Percentiles rank a stretch among this genome's conserved stretches.
Conservation (phyloP, 2,113 vertebrate genomes). For the Machaerirhynchus nigripectus region DNA sequence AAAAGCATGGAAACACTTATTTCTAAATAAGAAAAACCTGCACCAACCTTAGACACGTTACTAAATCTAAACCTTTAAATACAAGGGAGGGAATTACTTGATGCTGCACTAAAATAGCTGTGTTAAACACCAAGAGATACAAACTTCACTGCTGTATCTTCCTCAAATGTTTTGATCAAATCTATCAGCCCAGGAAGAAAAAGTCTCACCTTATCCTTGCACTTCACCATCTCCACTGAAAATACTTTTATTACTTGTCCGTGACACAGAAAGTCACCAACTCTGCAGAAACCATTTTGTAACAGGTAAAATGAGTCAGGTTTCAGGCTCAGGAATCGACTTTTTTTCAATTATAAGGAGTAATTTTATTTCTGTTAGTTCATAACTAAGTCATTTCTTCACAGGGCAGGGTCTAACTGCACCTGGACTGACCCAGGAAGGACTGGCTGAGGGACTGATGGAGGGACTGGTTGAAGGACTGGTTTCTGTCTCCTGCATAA, state of each 20-base stretch:
- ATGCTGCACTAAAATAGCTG: slow-evolving; percentile 44
- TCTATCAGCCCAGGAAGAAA: not conserved
- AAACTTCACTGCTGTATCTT: not conserved
- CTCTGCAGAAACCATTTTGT: not conserved
- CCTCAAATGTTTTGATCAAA: slow-evolving; percentile 11
- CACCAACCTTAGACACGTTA: slow-evolving; percentile 51
- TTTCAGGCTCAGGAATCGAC: not conserved
- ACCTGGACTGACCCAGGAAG: not conserved
- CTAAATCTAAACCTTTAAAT: slow-evolving; percentile 67
- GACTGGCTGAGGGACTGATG: not conserved
- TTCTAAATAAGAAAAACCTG: slow-evolving; percentile 79
- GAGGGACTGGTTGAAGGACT: not conserved
- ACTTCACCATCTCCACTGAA: not conserved
- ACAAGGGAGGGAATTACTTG: slow-evolving; percentile 42
- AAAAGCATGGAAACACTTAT: slow-evolving; percentile 77
- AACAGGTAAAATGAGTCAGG: not conserved
- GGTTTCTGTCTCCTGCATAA: not conserved
- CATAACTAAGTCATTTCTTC: not conserved
- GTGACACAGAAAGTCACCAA: not conserved
- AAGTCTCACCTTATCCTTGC: not conserved
- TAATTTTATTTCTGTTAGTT: not conserved
- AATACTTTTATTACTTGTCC: not conserved
- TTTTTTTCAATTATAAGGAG: not conserved
- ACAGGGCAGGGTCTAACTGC: not conserved
- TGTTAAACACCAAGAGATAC: slow-evolving; percentile 35